These are phyloP conservation scores for Gouania willdenowi DNA, from an alignment of 2,797 vertebrate species.

Conservation along the genomic window DNA sequence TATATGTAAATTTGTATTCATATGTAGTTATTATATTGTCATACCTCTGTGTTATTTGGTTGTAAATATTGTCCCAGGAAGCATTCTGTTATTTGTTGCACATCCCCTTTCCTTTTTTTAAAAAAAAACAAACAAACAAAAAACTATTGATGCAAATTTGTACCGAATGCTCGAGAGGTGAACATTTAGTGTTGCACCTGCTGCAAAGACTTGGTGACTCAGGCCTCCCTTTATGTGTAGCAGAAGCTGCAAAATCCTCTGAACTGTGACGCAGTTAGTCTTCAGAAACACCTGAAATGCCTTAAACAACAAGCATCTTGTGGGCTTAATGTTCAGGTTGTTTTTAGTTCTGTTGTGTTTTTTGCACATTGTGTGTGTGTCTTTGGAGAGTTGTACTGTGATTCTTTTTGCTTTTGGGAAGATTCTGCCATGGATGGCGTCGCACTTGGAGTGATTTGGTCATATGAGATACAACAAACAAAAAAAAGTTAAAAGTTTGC, in stretches of 20 bases:
- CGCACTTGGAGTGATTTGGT: too few relatives aligned
- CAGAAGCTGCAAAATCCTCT: conserved; percentile 49
- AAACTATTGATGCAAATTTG: conserved; percentile 37
- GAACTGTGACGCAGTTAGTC: conserved; percentile 55
- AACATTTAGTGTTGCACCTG: conserved; percentile 27
- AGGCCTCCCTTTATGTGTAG: conserved; percentile 48
- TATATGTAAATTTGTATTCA: conserved; percentile 64
- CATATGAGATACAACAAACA: too few relatives aligned
- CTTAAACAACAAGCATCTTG: conserved; percentile 69
- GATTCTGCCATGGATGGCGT: conserved; percentile 32
- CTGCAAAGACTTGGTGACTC: conserved; percentile 50
- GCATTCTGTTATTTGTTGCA: conserved; percentile 40
- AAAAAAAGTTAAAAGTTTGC: too few relatives aligned
- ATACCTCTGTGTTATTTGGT: conserved; percentile 49
- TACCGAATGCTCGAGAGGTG: conserved; percentile 23
- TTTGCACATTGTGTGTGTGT: conserved; percentile 23
- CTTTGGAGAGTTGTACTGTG: conserved; percentile 69
- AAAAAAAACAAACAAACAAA: conserved; percentile 11
- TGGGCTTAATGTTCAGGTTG: conserved; percentile 53
- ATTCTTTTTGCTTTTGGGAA: too few relatives aligned
- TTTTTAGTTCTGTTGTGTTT: conserved; percentile 37
- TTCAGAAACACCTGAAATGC: conserved; percentile 76
- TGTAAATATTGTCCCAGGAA: conserved; percentile 45
- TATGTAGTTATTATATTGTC: conserved; percentile 60
- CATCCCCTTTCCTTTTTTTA: conserved; percentile 5